Base-by-base conservation (phyloP, 53 echinoderm and acorn worm genomes). In the Hippasteria phrygiana region DNA sequence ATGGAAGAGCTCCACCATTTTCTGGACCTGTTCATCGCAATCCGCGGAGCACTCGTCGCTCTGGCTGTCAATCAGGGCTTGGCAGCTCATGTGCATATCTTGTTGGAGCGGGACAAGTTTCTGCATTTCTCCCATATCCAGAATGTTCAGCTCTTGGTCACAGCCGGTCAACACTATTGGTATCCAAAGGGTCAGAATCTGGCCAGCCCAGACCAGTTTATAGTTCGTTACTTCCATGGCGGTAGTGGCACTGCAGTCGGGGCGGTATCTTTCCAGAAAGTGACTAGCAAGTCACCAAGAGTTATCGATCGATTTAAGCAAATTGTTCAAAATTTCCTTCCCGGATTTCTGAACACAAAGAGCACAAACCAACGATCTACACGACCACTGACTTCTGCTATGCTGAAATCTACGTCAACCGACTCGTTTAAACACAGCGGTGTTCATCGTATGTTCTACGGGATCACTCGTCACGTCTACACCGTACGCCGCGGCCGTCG, bases 21-120 rank as follows among this genome's bases (percentile, higher is more conserved):
- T 35, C 37, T 11, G 34, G 31, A 85, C 85, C 53, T 40, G 40
- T 0, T 10, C 71, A 34, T 85, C 71, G 43, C 85, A 85, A 42
- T 71, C 71, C 0, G 39, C n/a, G 16, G 85, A 71, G 18, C 85
- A 85, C 24, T 85, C 34, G n/a, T 85, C 71, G 43, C 51, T 71
- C 11, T 40, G 5, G 1, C 71, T 42, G 13, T 34, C 26, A 1
- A 48, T 16, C 10, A 85, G 71, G 41, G 1, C 51, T 0, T 17
- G 14, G 20, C 85, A 85, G 26, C 28, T 50, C 20, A 1, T 53
- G 24, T 85, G 17, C 35, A 71, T 70, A 1, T 85, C 71, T 6
- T 20, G 22, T n/a, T 51, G 35, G 36, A 70, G 8, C 0, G 69
- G 31, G 8, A 50, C 4, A 26, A 47, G 35, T 3, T n/a, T 70